These are phyloP conservation scores for Apamea anceps DNA, from an alignment of 2,888 invertebrate species.

Conservation along the genomic window DNA sequence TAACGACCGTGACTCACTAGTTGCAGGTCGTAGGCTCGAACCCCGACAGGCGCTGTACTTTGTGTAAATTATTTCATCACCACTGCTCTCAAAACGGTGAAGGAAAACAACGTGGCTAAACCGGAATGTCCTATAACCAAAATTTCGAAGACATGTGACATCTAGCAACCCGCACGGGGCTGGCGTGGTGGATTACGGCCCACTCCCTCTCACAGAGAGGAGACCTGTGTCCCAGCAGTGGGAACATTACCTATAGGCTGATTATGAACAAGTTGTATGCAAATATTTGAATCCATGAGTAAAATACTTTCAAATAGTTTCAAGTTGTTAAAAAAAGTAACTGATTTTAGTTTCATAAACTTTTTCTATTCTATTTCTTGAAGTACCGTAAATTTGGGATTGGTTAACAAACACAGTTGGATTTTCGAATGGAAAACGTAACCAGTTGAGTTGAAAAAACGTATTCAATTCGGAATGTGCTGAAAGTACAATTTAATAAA, in stretches of 20 bases:
- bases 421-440: not conserved
- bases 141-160: not conserved
- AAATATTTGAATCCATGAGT: conserved; percentile 3
- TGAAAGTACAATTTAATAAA: not conserved
- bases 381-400: not conserved
- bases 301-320: not conserved
- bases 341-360: not conserved
- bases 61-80: not conserved
- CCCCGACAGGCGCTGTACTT: not conserved
- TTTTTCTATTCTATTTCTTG: conserved; percentile 17
- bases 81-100: not conserved
- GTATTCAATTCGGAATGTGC: not conserved
- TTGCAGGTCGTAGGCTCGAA: not conserved
- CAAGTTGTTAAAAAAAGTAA: not conserved
- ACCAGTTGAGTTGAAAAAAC: conserved; percentile 10
- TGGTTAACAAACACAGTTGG: conserved; percentile 7
- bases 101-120: not conserved
- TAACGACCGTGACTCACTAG: not conserved
- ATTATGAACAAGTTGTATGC: not conserved
- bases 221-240: not conserved
- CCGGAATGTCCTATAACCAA: not conserved
- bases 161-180: not conserved
- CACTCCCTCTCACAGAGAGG: not conserved
- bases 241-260: not conserved
- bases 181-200: not conserved